These are phyloP conservation scores for Porites lobata DNA, from an alignment of 92 coral and sea anemone genomes.

Conservation along the genomic window DNA sequence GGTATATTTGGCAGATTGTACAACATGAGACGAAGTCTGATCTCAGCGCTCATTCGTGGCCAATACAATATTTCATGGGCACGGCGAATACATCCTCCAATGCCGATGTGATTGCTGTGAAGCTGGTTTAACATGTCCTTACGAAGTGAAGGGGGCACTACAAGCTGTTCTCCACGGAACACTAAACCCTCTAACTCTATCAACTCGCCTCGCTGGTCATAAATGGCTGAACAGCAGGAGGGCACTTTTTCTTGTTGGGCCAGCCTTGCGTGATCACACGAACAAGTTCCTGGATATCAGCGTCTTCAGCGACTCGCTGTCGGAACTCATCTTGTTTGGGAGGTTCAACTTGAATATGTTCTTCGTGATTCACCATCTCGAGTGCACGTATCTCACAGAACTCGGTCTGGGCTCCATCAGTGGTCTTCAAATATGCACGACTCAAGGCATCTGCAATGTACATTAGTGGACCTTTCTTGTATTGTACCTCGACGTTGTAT, in stretches of 20 bases:
- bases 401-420: conserved; percentile 41
- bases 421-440: conserved; percentile 46
- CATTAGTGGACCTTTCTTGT: conserved; percentile 47
- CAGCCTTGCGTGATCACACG: neutral
- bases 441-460: conserved; percentile 54
- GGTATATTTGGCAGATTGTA: conserved; percentile 60
- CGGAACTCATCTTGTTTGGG: conserved; percentile 50
- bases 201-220: conserved; percentile 28
- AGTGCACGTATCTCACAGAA: conserved; percentile 51
- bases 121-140: conserved; percentile 47
- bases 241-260: conserved; percentile 53
- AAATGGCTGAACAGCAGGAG: conserved; percentile 39
- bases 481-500: conserved; percentile 14
- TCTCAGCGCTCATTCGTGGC: conserved; percentile 57
- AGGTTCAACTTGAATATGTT: conserved; percentile 37
- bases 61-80: conserved; percentile 48
- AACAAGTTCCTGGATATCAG: conserved; percentile 45
- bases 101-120: conserved; percentile 58
- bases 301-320: conserved; percentile 20
- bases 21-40: conserved; percentile 51
- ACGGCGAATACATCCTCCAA: conserved; percentile 23
- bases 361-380: conserved; percentile 49
- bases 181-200: conserved; percentile 27
- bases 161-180: conserved; percentile 41
- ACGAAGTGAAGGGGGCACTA: conserved; percentile 34